Evolutionary conservation across 2,797 vertebrate genomes (phyloP).

Genomic region (Okamejei kenojei): DNA sequence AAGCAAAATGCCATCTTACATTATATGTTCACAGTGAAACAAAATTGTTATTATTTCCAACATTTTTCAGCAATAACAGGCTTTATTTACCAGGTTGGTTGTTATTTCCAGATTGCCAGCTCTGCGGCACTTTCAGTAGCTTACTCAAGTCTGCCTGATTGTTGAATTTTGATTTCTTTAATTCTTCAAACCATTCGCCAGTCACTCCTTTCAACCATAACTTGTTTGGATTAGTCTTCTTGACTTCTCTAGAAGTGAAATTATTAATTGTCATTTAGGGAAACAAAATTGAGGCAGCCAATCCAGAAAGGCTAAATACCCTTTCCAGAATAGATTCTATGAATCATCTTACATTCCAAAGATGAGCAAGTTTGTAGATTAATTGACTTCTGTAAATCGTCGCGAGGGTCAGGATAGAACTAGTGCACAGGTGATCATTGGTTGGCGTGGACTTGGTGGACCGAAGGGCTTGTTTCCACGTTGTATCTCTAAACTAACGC

Average conservation of each 20-base stretch:
- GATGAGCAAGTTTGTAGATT: no score
- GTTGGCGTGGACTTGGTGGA: no score
- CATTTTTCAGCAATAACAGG: slow-evolving; percentile 45
- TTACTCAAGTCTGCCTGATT: slow-evolving; percentile 56
- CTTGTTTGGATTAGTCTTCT: slow-evolving; percentile 55
- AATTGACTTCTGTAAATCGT: no score
- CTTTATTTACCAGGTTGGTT: slow-evolving; percentile 57
- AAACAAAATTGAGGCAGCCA: not conserved
- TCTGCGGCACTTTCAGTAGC: slow-evolving; percentile 57
- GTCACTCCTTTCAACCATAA: slow-evolving; percentile 58
- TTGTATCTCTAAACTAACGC: no score
- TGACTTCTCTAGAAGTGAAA: slow-evolving; percentile 57
- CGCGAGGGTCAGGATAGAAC: no score
- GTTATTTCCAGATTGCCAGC: slow-evolving; percentile 51
- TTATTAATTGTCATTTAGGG: not conserved
- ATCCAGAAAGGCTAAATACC: not conserved
- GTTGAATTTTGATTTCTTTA: slow-evolving; percentile 64
- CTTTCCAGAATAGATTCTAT: not conserved
- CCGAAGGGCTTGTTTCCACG: no score
- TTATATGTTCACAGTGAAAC: not conserved
- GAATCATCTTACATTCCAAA: no score
- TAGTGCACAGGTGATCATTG: no score
- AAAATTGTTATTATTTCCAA: slow-evolving; percentile 53
- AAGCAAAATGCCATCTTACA: not conserved
- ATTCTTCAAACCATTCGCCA: slow-evolving; percentile 71